Conservation (phyloP, 2,113 vertebrate species). For the Campylomormyrus tamandua region DNA sequence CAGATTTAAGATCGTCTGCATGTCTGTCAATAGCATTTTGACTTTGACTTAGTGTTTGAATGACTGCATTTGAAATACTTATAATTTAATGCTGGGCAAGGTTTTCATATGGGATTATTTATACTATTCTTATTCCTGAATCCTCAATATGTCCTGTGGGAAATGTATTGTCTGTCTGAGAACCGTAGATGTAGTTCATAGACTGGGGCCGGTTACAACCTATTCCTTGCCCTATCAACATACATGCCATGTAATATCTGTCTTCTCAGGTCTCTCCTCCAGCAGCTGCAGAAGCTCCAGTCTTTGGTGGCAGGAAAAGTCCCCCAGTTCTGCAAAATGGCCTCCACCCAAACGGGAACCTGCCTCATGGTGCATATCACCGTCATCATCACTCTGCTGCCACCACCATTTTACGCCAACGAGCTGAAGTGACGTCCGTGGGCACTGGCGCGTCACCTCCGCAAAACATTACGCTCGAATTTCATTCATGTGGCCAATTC, state of each 20-base stretch:
- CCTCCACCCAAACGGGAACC: constrained; percentile 80
- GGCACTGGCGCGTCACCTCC: neutral
- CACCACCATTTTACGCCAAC: neutral
- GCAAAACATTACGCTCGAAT: neutral
- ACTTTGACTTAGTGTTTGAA: neutral
- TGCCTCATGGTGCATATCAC: constrained; percentile 72
- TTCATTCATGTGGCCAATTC: neutral
- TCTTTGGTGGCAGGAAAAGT: constrained; percentile 76
- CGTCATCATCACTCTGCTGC: constrained; percentile 13
- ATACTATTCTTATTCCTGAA: neutral
- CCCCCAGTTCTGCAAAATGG: constrained; percentile 79
- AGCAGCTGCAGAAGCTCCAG: constrained; percentile 84
- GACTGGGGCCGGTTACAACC: neutral
- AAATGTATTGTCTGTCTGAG: neutral
- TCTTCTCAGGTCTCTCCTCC: constrained; percentile 70
- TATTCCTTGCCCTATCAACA: neutral
- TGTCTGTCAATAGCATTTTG: neutral
- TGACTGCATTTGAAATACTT: neutral
- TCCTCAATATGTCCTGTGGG: neutral
- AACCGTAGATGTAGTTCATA: neutral
- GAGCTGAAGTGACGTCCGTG: neutral
- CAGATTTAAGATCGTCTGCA: neutral
- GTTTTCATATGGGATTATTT: neutral
- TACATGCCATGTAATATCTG: neutral
- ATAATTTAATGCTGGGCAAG: neutral